These are phyloP conservation scores for Collichthys lucidus DNA, from an alignment of 2,113 vertebrate genomes.

Conservation along the genomic window DNA sequence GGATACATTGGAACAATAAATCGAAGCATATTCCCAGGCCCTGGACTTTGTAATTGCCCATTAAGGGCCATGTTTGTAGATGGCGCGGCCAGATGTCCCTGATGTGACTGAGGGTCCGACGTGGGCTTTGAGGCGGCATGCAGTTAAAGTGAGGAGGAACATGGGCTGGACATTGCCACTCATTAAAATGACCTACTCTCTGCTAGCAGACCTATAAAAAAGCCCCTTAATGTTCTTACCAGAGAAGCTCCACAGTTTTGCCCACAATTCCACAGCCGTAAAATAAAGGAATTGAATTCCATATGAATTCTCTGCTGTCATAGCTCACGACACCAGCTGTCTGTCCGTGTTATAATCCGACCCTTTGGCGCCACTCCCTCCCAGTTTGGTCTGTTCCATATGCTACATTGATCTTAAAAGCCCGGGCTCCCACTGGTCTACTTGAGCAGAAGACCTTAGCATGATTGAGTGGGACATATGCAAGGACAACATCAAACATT, in stretches of 20 bases:
- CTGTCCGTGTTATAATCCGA: slow-evolving; percentile 72
- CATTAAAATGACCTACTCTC: slow-evolving; percentile 77
- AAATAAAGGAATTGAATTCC: slow-evolving; percentile 75
- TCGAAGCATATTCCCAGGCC: slow-evolving; percentile 66
- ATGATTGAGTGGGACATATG: slow-evolving; percentile 75
- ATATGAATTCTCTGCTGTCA: slow-evolving; percentile 70
- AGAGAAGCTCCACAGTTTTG: slow-evolving; percentile 76
- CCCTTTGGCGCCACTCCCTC: slow-evolving; percentile 68
- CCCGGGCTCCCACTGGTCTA: slow-evolving; percentile 66
- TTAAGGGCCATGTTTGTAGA: slow-evolving; percentile 77
- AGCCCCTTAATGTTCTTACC: slow-evolving; percentile 81
- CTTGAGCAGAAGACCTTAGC: slow-evolving; percentile 57
- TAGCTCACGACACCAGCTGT: slow-evolving; percentile 78
- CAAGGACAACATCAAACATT: slow-evolving; percentile 70
- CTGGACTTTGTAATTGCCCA: slow-evolving; percentile 76
- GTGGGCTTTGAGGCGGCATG: slow-evolving; percentile 51
- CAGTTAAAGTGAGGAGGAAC: slow-evolving; percentile 69
- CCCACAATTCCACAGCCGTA: slow-evolving; percentile 67
- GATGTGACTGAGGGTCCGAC: slow-evolving; percentile 69
- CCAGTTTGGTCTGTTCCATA: slow-evolving; percentile 71
- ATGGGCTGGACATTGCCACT: slow-evolving; percentile 71
- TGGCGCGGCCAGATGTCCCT: slow-evolving; percentile 80
- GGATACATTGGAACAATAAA: slow-evolving; percentile 79
- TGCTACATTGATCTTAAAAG: slow-evolving; percentile 77
- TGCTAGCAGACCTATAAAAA: slow-evolving; percentile 66